Base-by-base conservation (phyloP, 2,888 invertebrate species). In the Panopea generosa region DNA sequence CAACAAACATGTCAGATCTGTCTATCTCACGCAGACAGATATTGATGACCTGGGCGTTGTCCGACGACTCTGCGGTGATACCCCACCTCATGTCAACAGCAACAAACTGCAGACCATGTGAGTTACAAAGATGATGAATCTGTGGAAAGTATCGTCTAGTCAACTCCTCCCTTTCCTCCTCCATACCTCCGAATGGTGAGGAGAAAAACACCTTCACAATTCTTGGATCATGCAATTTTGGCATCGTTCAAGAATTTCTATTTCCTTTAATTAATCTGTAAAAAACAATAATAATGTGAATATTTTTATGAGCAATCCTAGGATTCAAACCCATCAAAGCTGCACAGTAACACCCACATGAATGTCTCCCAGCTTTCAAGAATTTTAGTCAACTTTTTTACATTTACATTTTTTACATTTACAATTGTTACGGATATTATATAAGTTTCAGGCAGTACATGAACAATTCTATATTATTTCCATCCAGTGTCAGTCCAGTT, bases 161-260 rank as follows among this genome's bases (percentile, higher is more conserved):
- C n/a, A 93, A 76, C 57, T 90, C 90, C 65, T 90, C 89, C 62
- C 91, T 77, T 56, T 93, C 90, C 14, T 90, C 92, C 29, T 92
- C 91, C 88, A 93, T 90, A 3, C 92, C 91, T 55, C 92, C 92
- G 62, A 93, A 92, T 7, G 92, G 91, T 3, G 91, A 91, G 0
- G 91, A 91, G 77, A 91, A 90, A 69, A 91, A 91, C 20, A 91
- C 84, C 43, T 90, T 84, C 52, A 88, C 85, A 38, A 87, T 83
- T 43, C 72, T 60, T 18, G 85, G 81, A 43, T 89, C 87, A 66
- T 87, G 86, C 29, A 89, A 76, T 63, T 85, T 83, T 26, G 65
- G 40, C 81, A 81, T 81, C 26, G 45, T 65, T 33, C 11, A 33
- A 7, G 33, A n/a, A n/a, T n/a, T n/a, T n/a, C n/a, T n/a, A n/a